Base-by-base conservation (phyloP, 2,113 vertebrate genomes). In the Agapornis roseicollis region DNA sequence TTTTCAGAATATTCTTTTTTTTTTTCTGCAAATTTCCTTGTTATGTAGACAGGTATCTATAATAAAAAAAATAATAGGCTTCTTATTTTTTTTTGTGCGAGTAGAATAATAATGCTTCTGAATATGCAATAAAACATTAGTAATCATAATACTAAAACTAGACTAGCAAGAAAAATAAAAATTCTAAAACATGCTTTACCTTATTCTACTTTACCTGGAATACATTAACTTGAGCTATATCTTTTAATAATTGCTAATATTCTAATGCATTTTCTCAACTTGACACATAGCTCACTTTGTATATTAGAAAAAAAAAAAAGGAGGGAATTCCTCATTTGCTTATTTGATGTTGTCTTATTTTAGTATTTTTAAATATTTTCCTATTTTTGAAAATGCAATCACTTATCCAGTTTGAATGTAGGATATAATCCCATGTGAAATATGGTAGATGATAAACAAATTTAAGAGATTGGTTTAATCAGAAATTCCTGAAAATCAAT, bases 381-480 rank as follows among this genome's bases (percentile, higher is more conserved):
- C 24, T 39, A 31, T 25, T 69, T 81, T 80, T 53, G 6, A 77
- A 87, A 52, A 79, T 35, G 1, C 10, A 64, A 58, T 84, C 92
- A 13, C 74, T 90, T 92, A 77, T 70, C 41, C 24, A 87, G 49
- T 74, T 85, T 46, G 27, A 95, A 73, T 90, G 79, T 24, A 69
- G 20, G 15, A 28, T 82, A 19, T 41, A 87, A 92, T 85, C 41
- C 65, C 16, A 44, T 79, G 52, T 37, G 46, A 86, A 90, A 64
- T 68, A 81, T 17, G 3, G 33, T 28, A 86, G 35, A 74, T 71
- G 47, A 78, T 71, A 90, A 84, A 92, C n/a, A 89, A 80, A 69
- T 83, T 74, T 80, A 82, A 28, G 63, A 79, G 19, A 20, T 29
- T 82, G n/a, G 71, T 72, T 87, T 87, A 80, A 94, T 94, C 27